Evolutionary conservation across 2,113 vertebrate genomes (phyloP), one percentile per base, ranked within the genome.

Genomic region (Sylvietta virens): DNA sequence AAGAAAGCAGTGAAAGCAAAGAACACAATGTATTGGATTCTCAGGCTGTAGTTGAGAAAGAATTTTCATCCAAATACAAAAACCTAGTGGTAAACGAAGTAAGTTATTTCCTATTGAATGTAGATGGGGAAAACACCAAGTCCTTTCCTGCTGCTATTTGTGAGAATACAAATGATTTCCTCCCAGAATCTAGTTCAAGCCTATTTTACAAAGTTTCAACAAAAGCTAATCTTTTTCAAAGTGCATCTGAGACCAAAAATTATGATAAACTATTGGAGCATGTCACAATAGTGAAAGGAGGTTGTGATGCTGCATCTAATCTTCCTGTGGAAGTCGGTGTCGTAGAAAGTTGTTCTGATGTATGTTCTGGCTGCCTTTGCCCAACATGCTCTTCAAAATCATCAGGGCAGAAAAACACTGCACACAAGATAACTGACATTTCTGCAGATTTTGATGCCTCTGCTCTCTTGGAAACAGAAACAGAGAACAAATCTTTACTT

Each of bases 21-120:
- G 92, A 92, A 83, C 77, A 61, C 17, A 31, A 26, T 39, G 33
- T 66, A 53, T 74, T 95, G 31, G 70, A 93, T 83, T 94, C 90
- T 62, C 95, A 87, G 80, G 85, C 76, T 86, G 48, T 72, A 90
- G 53, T 87, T 91, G 94, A 94, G 53, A 90, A 97, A 57, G 94
- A 89, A 66, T 89, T 92, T 92, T 84, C 90, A 69, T 60, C 94
- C 54, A 54, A 95, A 84, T 79, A 70, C 9, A 33, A 94, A 70
- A 90, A 90, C 57, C 62, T 88, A 50, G 37, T 58, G 51, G 45
- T 57, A 70, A 93, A 92, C 73, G 93, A 97, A 74, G 72, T 61
- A 84, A 81, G 88, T 84, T 95, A 86, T 67, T 90, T 95, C 53
- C 37, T 79, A 60, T 37, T 67, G 70, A 96, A 93, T 54, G 78